Evolutionary conservation across 2,888 invertebrate species (phyloP).

Genomic region (Eupithecia subfuscata): DNA sequence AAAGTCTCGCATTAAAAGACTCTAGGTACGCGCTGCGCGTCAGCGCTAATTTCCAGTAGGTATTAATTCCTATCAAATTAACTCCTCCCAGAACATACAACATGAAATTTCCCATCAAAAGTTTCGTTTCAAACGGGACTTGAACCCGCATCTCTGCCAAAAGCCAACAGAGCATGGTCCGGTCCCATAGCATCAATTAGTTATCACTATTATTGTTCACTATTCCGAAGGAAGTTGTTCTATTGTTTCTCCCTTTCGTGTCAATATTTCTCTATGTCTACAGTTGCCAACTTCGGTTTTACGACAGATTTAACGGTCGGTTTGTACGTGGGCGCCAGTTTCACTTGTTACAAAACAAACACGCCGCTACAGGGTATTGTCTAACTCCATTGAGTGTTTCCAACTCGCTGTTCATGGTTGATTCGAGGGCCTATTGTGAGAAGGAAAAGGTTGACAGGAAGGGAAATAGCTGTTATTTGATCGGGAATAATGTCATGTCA

Average conservation of each 20-base stretch:
- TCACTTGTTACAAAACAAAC: constrained; percentile 29
- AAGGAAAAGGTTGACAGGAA: neutral
- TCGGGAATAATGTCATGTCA: neutral
- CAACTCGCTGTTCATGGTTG: constrained; percentile 3
- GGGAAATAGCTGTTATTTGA: neutral
- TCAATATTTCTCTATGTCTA: constrained; percentile 4
- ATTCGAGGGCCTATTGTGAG: constrained; percentile 1
- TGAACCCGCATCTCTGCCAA: neutral
- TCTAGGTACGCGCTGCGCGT: neutral
- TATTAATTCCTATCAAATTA: neutral
- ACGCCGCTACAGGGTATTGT: constrained; percentile 18
- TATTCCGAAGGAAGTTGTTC: neutral
- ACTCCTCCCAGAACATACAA: neutral
- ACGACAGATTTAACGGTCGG: constrained; percentile 27
- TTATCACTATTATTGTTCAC: neutral
- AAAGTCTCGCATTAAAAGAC: neutral
- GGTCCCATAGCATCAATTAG: neutral
- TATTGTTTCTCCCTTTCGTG: neutral
- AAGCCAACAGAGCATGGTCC: neutral
- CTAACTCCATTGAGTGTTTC: constrained; percentile 16
- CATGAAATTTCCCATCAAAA: neutral
- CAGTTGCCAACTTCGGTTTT: constrained; percentile 27
- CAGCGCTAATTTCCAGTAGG: neutral
- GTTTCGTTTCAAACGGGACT: neutral
- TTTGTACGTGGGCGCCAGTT: constrained; percentile 29